Conservation (phyloP, 2,113 vertebrate species). For the Lamprologus callipterus region DNA sequence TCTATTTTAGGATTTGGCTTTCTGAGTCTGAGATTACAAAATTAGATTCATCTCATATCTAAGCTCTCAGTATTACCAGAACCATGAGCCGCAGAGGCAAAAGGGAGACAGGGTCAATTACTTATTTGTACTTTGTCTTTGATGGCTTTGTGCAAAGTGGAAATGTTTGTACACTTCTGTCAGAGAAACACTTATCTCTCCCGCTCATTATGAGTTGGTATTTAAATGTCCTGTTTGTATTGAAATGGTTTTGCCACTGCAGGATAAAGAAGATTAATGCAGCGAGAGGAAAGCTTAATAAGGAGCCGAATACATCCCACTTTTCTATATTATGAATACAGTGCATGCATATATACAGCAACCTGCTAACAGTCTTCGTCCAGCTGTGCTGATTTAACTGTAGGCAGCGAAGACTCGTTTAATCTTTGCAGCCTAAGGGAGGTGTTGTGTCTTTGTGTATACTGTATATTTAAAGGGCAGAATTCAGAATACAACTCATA, state of each 20-base stretch:
- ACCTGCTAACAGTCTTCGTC: constrained; percentile 3
- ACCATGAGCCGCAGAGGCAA: neutral
- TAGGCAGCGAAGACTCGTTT: constrained; percentile 37
- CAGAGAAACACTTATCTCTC: constrained; percentile 20
- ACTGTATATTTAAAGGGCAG: neutral
- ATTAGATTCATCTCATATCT: neutral
- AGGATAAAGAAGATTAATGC: constrained; percentile 30
- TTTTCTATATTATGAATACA: constrained; percentile 9
- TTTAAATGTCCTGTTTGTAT: constrained; percentile 15
- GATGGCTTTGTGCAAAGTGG: neutral
- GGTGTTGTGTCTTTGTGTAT: neutral
- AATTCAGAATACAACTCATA: neutral
- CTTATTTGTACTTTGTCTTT: constrained; percentile 14
- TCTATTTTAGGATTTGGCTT: constrained; percentile 4
- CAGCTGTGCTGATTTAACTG: constrained; percentile 46
- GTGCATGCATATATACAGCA: neutral
- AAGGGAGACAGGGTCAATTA: neutral
- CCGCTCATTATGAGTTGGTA: constrained; percentile 34
- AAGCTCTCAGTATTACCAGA: neutral
- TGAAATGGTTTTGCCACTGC: constrained; percentile 23
- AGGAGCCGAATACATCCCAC: neutral
- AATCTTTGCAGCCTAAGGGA: constrained; percentile 33
- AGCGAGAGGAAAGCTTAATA: constrained; percentile 2
- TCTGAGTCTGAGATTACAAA: neutral
- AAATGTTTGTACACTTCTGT: constrained; percentile 2